phyloP scores from a whole-genome alignment of 2,888 invertebrate species.

The Agrotis segetum region DNA sequence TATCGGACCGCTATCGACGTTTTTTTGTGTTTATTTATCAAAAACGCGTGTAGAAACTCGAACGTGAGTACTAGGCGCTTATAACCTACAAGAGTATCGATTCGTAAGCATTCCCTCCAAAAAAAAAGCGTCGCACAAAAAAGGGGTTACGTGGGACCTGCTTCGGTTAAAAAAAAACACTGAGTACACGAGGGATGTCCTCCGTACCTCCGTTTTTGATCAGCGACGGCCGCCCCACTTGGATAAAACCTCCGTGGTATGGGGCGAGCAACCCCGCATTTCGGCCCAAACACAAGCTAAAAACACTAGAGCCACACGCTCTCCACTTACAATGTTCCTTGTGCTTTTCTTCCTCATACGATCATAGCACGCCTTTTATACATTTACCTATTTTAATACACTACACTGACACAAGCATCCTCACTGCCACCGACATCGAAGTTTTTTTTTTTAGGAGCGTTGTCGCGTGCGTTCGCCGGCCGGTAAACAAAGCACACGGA shows the following conservation, averaged over 20 bases:
- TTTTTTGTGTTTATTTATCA: conserved; percentile 67
- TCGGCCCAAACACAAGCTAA: conserved; percentile 83
- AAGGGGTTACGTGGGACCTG: conserved; percentile 88
- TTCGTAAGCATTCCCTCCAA: conserved; percentile 87
- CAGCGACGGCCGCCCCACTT: conserved; percentile 86
- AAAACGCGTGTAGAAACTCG: conserved; percentile 66
- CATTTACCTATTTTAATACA: conserved; percentile 90
- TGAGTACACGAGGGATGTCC: conserved; percentile 88
- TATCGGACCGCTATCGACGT: conserved; percentile 38
- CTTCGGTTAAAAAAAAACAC: conserved; percentile 82
- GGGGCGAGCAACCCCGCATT: conserved; percentile 87
- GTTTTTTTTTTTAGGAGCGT: conserved; percentile 83
- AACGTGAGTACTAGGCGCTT: conserved; percentile 74
- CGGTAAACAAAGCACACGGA: conserved; percentile 90
- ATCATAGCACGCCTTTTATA: conserved; percentile 90
- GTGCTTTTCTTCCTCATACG: conserved; percentile 91
- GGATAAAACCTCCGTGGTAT: conserved; percentile 80
- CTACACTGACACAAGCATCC: conserved; percentile 88
- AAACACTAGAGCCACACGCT: conserved; percentile 81
- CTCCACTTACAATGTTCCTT: conserved; percentile 89
- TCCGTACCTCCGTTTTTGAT: conserved; percentile 88
- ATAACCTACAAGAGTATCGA: conserved; percentile 85
- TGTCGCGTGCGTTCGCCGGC: conserved; percentile 92
- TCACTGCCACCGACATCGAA: conserved; percentile 87
- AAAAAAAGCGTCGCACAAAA: conserved; percentile 82